Conservation (phyloP, 1,140 invertebrate species). For the Rhyzopertha dominica region DNA sequence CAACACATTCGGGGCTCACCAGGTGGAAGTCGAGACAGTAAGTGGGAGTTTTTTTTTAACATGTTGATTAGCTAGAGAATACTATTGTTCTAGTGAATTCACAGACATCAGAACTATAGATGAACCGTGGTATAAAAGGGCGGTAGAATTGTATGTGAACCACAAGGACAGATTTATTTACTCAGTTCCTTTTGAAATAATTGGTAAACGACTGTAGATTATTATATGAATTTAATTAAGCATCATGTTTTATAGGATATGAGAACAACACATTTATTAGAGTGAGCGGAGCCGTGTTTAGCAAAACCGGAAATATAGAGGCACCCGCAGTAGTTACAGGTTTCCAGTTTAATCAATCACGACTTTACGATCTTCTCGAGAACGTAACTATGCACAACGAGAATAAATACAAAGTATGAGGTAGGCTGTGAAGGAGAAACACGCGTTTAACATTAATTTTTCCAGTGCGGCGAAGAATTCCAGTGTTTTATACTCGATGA, state of each 20-base stretch:
- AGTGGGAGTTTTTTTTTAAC: no score
- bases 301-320: conserved; percentile 53
- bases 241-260: conserved; percentile 44
- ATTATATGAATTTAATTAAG: not conserved
- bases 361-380: conserved; percentile 60
- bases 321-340: conserved; percentile 88
- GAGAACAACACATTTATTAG: conserved; percentile 69
- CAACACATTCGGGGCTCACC: conserved; percentile 80
- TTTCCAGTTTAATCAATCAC: conserved; percentile 71
- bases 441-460: no score
- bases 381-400: conserved; percentile 78
- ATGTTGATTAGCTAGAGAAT: no score
- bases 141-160: conserved; percentile 80
- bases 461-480: conserved; percentile 50
- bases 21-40: conserved; percentile 80
- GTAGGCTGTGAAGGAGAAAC: no score
- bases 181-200: conserved; percentile 67
- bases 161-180: conserved; percentile 80
- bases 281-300: conserved; percentile 80
- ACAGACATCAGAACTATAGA: conserved; percentile 73
- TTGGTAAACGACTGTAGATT: conserved; percentile 14
- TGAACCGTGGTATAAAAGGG: conserved; percentile 87
- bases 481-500: conserved; percentile 86
- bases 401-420: no score
- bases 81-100: no score